Conservation (phyloP, 1,140 invertebrate species). For the Drosophila repleta region DNA sequence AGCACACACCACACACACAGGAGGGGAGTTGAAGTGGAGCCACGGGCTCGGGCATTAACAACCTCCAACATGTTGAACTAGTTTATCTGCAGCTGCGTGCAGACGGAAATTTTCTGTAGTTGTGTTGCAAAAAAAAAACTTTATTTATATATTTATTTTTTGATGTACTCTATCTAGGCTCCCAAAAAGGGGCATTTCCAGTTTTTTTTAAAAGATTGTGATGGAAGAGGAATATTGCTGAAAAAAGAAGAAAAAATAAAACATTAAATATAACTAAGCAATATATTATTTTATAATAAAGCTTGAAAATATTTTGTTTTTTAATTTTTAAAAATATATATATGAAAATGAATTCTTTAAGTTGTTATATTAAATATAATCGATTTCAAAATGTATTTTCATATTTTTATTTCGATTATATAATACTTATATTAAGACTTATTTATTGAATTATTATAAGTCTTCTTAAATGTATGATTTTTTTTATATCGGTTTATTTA, state of each 20-base stretch:
- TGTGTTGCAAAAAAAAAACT: slow-evolving; percentile 28
- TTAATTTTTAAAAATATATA: not conserved
- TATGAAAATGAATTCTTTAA: not conserved
- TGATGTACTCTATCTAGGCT: slow-evolving; percentile 12
- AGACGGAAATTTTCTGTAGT: slow-evolving; percentile 44
- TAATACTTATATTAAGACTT: too few species aligned
- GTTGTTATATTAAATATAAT: not conserved
- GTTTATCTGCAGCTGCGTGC: slow-evolving; percentile 67
- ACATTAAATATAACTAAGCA: too few species aligned
- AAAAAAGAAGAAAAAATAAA: not conserved
- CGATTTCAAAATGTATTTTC: not conserved
- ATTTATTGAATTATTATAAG: too few species aligned
- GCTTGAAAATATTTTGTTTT: too few species aligned
- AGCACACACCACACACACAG: slow-evolving; percentile 19
- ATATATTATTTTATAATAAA: too few species aligned
- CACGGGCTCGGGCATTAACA: slow-evolving; percentile 10
- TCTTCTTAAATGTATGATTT: too few species aligned
- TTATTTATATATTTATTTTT: slow-evolving; percentile 17
- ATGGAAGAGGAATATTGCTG: not conserved
- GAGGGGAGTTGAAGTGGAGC: slow-evolving; percentile 3
- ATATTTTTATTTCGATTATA: too few species aligned
- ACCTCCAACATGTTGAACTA: slow-evolving; percentile 73
- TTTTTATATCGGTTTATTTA: too few species aligned
- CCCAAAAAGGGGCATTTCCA: slow-evolving; percentile 10
- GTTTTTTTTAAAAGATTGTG: slow-evolving; percentile 11